Conservation (phyloP, 2,888 invertebrate genomes). For the Acronicta leporina region DNA sequence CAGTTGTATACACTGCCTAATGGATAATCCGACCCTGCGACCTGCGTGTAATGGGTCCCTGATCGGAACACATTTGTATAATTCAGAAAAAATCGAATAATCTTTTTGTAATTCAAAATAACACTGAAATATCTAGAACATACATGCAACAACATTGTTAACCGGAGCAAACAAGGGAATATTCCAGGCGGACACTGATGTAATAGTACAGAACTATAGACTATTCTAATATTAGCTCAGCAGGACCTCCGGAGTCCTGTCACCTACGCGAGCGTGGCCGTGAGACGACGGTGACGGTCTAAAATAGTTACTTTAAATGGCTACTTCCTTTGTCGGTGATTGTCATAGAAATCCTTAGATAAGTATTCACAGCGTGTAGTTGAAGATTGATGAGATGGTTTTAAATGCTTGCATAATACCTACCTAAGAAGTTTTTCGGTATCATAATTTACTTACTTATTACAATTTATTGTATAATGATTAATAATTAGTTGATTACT, state of each 20-base stretch:
- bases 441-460: no score
- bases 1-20: no score
- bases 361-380: slow-evolving; percentile 21
- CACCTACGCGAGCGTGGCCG: slow-evolving; percentile 58
- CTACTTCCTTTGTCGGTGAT: slow-evolving; percentile 66
- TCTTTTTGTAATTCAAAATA: no score
- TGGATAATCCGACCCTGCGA: no score
- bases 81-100: no score
- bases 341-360: slow-evolving; percentile 46
- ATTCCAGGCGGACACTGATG: slow-evolving; percentile 28
- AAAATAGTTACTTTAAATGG: slow-evolving; percentile 76
- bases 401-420: neutral
- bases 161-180: slow-evolving; percentile 23
- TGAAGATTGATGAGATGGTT: slow-evolving; percentile 1
- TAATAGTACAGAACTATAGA: slow-evolving; percentile 27
- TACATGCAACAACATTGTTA: neutral
- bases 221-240: slow-evolving; percentile 55
- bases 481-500: no score
- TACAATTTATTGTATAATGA: no score
- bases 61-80: no score
- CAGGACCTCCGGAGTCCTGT: slow-evolving; percentile 52
- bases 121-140: neutral
- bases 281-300: slow-evolving; percentile 64
- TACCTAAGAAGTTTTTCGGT: no score
- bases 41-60: no score